Evolutionary conservation across 2,113 vertebrate species (phyloP).

Genomic region (Trinectes maculatus): DNA sequence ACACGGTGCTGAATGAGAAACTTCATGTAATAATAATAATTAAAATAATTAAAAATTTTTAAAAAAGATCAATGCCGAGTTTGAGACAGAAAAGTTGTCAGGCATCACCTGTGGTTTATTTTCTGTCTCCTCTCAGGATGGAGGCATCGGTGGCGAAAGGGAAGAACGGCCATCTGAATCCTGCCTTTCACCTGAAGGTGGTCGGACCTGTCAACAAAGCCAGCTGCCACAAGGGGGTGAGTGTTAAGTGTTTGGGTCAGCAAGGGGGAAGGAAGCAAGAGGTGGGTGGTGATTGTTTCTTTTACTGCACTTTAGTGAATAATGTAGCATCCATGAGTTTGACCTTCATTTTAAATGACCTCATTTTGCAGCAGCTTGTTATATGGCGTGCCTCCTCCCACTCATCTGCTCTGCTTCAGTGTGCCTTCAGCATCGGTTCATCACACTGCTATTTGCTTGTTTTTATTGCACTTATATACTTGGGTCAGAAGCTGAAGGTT

Average conservation of each 20-base stretch:
- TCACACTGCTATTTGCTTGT: constrained; percentile 1
- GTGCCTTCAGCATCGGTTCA: constrained; percentile 17
- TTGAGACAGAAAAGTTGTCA: constrained; percentile 3
- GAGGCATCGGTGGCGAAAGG: constrained; percentile 67
- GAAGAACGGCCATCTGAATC: constrained; percentile 82
- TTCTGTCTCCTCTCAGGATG: constrained; percentile 55
- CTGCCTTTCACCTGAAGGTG: constrained; percentile 82
- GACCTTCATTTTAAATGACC: constrained; percentile 46
- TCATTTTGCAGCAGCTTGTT: constrained; percentile 40
- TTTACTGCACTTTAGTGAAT: constrained; percentile 29
- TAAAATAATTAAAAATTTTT: too few species aligned
- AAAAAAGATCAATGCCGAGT: constrained; percentile 21
- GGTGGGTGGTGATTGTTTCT: background rate
- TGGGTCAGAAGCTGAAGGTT: background rate
- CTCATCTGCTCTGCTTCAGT: background rate
- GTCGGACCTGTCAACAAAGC: constrained; percentile 77
- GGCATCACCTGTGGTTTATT: constrained; percentile 1
- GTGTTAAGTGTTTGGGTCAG: constrained; percentile 8
- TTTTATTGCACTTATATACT: constrained; percentile 20
- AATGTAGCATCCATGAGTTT: constrained; percentile 24
- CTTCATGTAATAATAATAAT: constrained; percentile 10
- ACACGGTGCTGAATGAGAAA: constrained; percentile 8
- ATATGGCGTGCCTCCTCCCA: constrained; percentile 19
- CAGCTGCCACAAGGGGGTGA: constrained; percentile 76
- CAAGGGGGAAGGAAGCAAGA: background rate